Evolutionary conservation across 1,140 invertebrate species (phyloP).

Genomic region (Hypothenemus hampei): DNA sequence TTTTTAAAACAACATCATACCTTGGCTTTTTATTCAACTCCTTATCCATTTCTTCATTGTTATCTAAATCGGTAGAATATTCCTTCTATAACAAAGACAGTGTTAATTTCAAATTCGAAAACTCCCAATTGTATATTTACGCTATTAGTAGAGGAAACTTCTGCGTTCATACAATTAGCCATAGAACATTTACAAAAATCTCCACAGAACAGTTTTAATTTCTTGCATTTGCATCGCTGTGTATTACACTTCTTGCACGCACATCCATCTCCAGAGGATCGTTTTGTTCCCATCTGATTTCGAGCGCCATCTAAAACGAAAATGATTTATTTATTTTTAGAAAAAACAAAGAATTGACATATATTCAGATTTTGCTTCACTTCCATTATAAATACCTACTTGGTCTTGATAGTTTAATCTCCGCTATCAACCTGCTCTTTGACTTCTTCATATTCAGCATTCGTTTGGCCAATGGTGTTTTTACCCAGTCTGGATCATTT

Average conservation of each 20-base stretch:
- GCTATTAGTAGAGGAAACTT: no score
- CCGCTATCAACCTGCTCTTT: neutral
- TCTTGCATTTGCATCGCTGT: conserved; percentile 56
- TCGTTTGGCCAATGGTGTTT: conserved; percentile 53
- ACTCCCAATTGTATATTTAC: no score
- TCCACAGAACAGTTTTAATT: conserved; percentile 47
- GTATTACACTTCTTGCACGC: conserved; percentile 56
- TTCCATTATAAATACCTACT: conserved; percentile 7
- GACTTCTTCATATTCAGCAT: conserved; percentile 39
- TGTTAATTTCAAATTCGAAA: no score
- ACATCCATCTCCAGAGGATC: conserved; percentile 55
- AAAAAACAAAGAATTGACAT: conserved; percentile 4
- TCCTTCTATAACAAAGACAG: no score
- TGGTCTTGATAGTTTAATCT: conserved; percentile 7
- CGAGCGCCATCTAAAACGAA: conserved; percentile 34
- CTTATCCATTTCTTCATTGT: no score
- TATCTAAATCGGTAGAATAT: no score
- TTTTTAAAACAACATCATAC: no score
- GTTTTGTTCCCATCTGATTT: conserved; percentile 33
- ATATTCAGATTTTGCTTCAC: neutral
- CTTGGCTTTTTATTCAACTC: no score
- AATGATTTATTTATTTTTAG: neutral
- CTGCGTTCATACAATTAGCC: no score
- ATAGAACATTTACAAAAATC: conserved; percentile 51
- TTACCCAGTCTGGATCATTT: conserved; percentile 65